phyloP scores from a whole-genome alignment of 2,113 vertebrate species.

The Apteryx owenii region DNA sequence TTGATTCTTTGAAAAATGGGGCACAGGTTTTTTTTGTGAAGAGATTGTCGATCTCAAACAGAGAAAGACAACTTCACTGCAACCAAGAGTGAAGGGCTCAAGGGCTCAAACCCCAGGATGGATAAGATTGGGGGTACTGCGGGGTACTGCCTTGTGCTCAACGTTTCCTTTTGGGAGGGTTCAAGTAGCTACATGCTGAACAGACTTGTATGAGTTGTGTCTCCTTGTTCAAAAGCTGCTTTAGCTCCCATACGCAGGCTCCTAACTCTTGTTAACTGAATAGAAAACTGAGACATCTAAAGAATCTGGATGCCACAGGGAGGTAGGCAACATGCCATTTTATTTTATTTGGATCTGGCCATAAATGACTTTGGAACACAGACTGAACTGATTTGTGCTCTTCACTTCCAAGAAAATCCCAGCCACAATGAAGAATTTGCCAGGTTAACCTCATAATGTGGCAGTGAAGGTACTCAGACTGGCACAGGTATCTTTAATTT shows the following conservation, averaged over 20 bases:
- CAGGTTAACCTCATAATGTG: not conserved
- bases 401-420: not conserved
- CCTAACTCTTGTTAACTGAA: not conserved
- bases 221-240: conserved; percentile 21
- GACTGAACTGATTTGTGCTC: not conserved
- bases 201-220: not conserved
- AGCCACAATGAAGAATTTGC: not conserved
- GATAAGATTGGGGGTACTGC: not conserved
- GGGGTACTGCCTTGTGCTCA: fast-evolving
- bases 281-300: not conserved
- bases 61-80: not conserved
- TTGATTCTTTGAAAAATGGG: not conserved
- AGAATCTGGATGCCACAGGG: not conserved
- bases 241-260: not conserved
- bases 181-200: conserved; percentile 6
- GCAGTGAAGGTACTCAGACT: not conserved
- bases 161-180: not conserved
- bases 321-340: conserved; percentile 6
- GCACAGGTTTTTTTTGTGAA: not conserved
- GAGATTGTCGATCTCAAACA: not conserved
- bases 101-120: not conserved
- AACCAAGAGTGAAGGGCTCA: not conserved
- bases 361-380: not conserved
- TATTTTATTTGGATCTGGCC: not conserved
- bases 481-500: not conserved